Percentiles rank a stretch among this genome's conserved stretches.
Evolutionary conservation across 2,888 invertebrate genomes (phyloP).

Genomic region (Acanthopleura granulata): DNA sequence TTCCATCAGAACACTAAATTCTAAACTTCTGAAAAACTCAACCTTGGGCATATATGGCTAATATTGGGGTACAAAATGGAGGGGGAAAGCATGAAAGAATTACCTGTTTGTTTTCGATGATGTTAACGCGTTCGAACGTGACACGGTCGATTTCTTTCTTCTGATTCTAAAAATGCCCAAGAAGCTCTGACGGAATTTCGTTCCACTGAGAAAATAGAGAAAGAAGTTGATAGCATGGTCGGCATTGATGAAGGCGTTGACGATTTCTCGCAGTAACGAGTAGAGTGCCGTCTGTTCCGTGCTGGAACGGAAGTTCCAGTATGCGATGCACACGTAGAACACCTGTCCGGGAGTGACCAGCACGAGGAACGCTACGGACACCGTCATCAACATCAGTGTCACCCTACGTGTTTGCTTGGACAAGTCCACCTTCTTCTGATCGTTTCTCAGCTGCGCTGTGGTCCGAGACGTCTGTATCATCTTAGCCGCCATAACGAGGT

Average conservation of each 20-base stretch:
- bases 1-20: too few relatives aligned
- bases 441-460: not conserved
- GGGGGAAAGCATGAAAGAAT: too few relatives aligned
- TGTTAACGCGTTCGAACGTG: too few relatives aligned
- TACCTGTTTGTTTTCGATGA: too few relatives aligned
- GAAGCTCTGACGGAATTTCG: not conserved
- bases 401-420: not conserved
- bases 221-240: slow-evolving; percentile 17
- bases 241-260: slow-evolving; percentile 2
- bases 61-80: too few relatives aligned
- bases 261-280: not conserved
- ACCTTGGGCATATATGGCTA: too few relatives aligned
- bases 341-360: slow-evolving; percentile 2
- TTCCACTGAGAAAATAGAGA: slow-evolving; percentile 15
- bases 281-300: not conserved
- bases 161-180: not conserved
- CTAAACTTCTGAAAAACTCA: too few relatives aligned
- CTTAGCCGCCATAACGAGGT: not conserved
- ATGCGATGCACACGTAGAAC: not conserved
- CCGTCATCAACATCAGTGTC: not conserved
- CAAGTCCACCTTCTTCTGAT: not conserved
- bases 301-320: not conserved
- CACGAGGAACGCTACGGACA: slow-evolving; percentile 2
- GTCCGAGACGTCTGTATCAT: not conserved
- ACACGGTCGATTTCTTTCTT: not conserved